Conservation (phyloP, 2,888 invertebrate species). For the Spodoptera exigua region DNA sequence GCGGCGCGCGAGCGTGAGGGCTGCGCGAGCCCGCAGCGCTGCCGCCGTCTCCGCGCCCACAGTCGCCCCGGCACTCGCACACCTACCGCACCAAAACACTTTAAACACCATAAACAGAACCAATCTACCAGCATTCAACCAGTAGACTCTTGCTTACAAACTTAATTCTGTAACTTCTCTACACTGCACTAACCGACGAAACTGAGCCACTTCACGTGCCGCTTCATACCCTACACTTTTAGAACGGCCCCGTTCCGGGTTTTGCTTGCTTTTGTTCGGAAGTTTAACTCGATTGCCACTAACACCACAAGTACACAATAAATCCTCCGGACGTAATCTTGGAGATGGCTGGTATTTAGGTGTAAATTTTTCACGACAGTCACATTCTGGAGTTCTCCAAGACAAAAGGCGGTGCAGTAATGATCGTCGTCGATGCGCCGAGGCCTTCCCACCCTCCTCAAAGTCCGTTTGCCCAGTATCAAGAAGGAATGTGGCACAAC, state of each 20-base stretch:
- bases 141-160: conserved; percentile 49
- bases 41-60: conserved; percentile 84
- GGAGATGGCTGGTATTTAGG: conserved; percentile 66
- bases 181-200: conserved; percentile 83
- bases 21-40: conserved; percentile 89
- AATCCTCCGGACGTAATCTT: conserved; percentile 72
- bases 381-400: conserved; percentile 82
- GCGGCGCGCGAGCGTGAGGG: conserved; percentile 91
- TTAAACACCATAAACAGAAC: conserved; percentile 54
- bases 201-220: conserved; percentile 85
- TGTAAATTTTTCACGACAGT: conserved; percentile 73
- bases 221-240: conserved; percentile 87
- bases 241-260: conserved; percentile 83
- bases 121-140: conserved; percentile 45
- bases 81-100: conserved; percentile 79
- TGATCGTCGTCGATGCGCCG: conserved; percentile 73
- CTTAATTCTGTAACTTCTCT: conserved; percentile 41
- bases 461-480: conserved; percentile 73
- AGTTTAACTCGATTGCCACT: conserved; percentile 69
- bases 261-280: conserved; percentile 70
- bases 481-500: conserved; percentile 75
- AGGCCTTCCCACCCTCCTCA: conserved; percentile 67
- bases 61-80: conserved; percentile 86
- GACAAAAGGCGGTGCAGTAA: conserved; percentile 81
- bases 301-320: conserved; percentile 82